Evolutionary conservation across 2,113 vertebrate genomes (phyloP).

Genomic region (Odontophorus gujanensis): DNA sequence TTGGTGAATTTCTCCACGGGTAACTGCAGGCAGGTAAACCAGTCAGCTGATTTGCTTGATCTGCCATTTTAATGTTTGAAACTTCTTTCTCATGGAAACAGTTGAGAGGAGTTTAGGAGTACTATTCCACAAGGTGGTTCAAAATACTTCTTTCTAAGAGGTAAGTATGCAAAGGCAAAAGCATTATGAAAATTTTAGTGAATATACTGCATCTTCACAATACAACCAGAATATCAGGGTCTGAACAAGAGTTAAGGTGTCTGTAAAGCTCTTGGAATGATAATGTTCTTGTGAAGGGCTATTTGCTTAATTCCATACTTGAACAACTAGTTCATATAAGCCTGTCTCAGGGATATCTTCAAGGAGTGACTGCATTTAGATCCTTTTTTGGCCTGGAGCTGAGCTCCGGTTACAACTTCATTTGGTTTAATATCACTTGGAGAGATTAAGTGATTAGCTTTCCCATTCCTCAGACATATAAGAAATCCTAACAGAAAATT

Average conservation of each 20-base stretch:
- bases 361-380: background rate
- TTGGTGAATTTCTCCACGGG: background rate
- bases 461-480: background rate
- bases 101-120: background rate
- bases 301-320: background rate
- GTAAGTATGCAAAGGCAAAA: background rate
- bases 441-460: background rate
- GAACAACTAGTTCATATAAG: background rate
- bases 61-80: background rate
- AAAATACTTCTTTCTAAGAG: background rate
- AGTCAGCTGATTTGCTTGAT: background rate
- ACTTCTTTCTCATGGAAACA: background rate
- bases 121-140: background rate
- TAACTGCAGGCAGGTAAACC: background rate
- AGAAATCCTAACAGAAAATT: background rate
- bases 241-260: background rate
- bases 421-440: background rate
- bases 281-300: background rate
- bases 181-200: background rate
- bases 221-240: background rate
- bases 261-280: background rate
- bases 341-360: background rate
- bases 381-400: background rate
- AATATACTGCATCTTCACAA: background rate
- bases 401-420: background rate